These are phyloP conservation scores for Lerista edwardsae DNA, from an alignment of 2,797 vertebrate species.

Conservation along the genomic window DNA sequence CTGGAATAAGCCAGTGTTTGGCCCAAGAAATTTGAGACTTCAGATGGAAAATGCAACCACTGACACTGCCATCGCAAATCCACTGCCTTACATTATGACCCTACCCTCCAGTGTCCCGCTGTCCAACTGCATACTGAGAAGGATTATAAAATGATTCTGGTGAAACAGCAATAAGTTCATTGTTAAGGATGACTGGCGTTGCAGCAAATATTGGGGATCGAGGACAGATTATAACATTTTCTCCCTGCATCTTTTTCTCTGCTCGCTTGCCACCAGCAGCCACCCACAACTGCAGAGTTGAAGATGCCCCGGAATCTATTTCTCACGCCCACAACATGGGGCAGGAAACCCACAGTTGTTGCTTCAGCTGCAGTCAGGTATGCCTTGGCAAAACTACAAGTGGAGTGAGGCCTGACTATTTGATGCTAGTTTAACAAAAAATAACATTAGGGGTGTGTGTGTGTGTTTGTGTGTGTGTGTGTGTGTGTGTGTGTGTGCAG, in stretches of 20 bases:
- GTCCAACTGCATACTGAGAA: no score
- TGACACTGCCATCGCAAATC: not conserved
- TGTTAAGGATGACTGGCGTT: no score
- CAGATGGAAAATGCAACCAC: not conserved
- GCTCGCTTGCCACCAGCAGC: not conserved
- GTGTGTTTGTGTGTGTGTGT: no score
- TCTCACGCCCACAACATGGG: not conserved
- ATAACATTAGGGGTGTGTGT: no score
- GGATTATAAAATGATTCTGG: not conserved
- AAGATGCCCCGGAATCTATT: not conserved
- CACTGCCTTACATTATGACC: not conserved
- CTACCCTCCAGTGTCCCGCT: no score
- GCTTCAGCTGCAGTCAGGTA: no score
- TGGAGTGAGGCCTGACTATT: no score
- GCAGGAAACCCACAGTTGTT: constrained; percentile 1
- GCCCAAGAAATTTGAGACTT: not conserved
- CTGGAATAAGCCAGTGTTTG: not conserved
- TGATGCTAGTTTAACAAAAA: not conserved
- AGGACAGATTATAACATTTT: not conserved
- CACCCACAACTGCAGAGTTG: not conserved
- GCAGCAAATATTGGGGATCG: no score
- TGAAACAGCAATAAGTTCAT: not conserved
- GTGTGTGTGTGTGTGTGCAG: no score
- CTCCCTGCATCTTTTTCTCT: not conserved
- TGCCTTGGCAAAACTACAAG: not conserved